Evolutionary conservation across 2,888 invertebrate genomes (phyloP).

Genomic region (Leptogaster cylindrica): DNA sequence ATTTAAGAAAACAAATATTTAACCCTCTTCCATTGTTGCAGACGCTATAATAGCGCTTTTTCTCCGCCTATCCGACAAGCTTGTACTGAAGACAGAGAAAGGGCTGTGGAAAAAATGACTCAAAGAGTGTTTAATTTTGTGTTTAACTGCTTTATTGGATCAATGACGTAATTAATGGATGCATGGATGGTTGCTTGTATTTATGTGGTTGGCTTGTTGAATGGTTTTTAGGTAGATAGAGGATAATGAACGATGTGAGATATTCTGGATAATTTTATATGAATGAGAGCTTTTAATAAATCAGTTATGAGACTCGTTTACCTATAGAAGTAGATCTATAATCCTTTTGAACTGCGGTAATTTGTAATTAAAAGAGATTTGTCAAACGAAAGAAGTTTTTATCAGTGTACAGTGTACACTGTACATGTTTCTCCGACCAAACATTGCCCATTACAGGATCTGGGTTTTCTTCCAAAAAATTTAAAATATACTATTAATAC

Average conservation of each 20-base stretch:
- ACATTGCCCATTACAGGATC: no score
- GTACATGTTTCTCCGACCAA: no score
- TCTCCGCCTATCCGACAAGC: no score
- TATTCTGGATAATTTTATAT: conserved; percentile 22
- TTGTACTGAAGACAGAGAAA: conserved; percentile 1
- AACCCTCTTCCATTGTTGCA: conserved; percentile 46
- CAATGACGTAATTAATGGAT: conserved; percentile 48
- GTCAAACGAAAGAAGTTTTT: no score
- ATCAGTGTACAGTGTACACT: no score
- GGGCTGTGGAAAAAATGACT: conserved; percentile 39
- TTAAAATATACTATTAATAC: no score
- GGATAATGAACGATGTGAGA: conserved; percentile 11
- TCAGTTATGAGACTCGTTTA: no score
- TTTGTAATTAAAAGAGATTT: no score
- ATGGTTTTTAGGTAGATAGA: background rate
- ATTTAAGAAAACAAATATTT: conserved; percentile 49
- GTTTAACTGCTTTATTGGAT: conserved; percentile 49
- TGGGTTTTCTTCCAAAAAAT: no score
- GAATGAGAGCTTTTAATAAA: conserved; percentile 48
- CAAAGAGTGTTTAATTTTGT: conserved; percentile 48
- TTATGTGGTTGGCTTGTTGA: conserved; percentile 25
- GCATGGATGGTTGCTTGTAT: conserved; percentile 20
- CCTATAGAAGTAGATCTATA: no score
- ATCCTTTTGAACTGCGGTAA: no score
- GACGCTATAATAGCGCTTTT: conserved; percentile 43